Evolutionary conservation across 2,797 vertebrate genomes (phyloP), one percentile per base, ranked within the genome.

Genomic region (Sciurus carolinensis): DNA sequence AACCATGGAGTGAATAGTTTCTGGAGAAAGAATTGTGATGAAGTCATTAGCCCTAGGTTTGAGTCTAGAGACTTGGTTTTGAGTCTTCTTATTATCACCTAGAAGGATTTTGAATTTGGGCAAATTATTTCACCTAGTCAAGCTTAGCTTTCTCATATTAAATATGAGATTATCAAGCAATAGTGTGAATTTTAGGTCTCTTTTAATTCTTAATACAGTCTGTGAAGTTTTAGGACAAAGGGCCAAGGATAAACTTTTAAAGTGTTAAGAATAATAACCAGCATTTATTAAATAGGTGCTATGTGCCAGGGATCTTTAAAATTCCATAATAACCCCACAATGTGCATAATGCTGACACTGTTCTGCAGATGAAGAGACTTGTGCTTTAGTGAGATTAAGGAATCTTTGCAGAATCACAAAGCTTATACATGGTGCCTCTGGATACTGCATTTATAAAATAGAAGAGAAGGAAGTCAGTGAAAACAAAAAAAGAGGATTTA

Each of bases 171-270:
- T 3, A 62, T 75, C 84, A n/a, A 36, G 36, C 88, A 33, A 72
- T 64, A 52, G 66, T 17, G 18, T 86, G 36, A 94, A 76, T 24
- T 83, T 67, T 86, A 50, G 75, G 11, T 86, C 33, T 95, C 28
- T 96, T 84, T 7, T n/a, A 22, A 13, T 87, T 85, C 54, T 77
- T 83, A 50, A 89, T 91, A 66, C 87, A 50, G 33, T 42, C 18
- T 84, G 18, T 81, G n/a, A 81, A 54, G 62, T 90, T 44, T 97
- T 90, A 57, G 50, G 79, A 42, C 17, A 64, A 36, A 69, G 28
- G 14, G 30, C 50, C 50, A 75, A 85, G 22, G 39, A 47, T 42
- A 81, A 94, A 73, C 62, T 89, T 18, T 94, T 90, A 57, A 79
- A 47, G 11, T 71, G 15, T 12, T 12, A 14, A n/a, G 69, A 71